These are phyloP conservation scores for Platyrinchus mystaceus DNA, from an alignment of 2,797 vertebrate genomes.

Conservation along the genomic window DNA sequence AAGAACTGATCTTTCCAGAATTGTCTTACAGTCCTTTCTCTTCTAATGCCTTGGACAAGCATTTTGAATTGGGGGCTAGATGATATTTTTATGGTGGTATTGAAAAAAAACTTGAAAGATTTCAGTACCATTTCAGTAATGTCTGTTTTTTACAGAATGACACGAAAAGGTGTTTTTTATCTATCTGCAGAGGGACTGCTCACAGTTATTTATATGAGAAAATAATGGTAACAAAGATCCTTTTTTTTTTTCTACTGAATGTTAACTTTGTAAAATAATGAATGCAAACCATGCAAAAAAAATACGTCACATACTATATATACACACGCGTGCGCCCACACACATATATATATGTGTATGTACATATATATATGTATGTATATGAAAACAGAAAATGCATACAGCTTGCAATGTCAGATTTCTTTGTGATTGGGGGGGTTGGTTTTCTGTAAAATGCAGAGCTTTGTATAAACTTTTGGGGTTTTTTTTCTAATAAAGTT, in stretches of 20 bases:
- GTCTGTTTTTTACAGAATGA: slow-evolving; percentile 63
- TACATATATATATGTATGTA: slow-evolving; percentile 48
- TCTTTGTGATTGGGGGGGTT: slow-evolving; percentile 35
- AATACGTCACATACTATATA: slow-evolving; percentile 16
- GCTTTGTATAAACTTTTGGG: slow-evolving; percentile 64
- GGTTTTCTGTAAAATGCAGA: slow-evolving; percentile 55
- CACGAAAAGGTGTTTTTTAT: slow-evolving; percentile 56
- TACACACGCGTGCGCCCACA: neutral
- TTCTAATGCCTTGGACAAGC: slow-evolving; percentile 60
- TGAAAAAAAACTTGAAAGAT: slow-evolving; percentile 16
- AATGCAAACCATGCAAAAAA: slow-evolving; percentile 58
- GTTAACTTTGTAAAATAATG: slow-evolving; percentile 67
- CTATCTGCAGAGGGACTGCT: slow-evolving; percentile 53
- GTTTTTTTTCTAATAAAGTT: slow-evolving; percentile 72
- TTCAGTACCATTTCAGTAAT: slow-evolving; percentile 60
- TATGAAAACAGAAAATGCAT: slow-evolving; percentile 29
- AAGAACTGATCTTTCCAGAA: slow-evolving; percentile 32
- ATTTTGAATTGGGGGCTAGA: slow-evolving; percentile 36
- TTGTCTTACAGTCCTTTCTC: slow-evolving; percentile 61
- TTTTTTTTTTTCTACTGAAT: slow-evolving; percentile 66
- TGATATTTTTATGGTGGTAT: slow-evolving; percentile 65
- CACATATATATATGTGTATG: slow-evolving; percentile 36
- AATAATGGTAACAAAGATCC: slow-evolving; percentile 42
- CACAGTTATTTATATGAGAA: slow-evolving; percentile 65
- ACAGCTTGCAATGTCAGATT: slow-evolving; percentile 28